These are phyloP conservation scores for Cossypha dichroa DNA, from an alignment of 2,797 vertebrate genomes.

Conservation along the genomic window DNA sequence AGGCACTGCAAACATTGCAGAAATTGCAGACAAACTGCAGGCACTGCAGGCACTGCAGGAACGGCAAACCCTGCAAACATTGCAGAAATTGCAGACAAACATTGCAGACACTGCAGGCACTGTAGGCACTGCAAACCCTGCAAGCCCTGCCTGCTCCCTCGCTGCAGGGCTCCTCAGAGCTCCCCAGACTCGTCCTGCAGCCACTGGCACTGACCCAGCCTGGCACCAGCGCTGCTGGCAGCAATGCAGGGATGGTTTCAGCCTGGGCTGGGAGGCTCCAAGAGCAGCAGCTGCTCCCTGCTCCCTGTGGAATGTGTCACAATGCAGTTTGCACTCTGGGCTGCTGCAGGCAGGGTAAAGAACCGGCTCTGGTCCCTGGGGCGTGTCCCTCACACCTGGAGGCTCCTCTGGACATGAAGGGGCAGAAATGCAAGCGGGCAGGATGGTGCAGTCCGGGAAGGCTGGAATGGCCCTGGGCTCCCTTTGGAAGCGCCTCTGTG, in stretches of 20 bases:
- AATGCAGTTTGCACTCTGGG: background rate
- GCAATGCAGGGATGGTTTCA: fast-evolving
- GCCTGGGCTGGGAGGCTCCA: background rate
- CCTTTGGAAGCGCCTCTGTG: background rate
- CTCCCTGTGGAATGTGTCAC: background rate
- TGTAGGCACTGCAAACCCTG: no score
- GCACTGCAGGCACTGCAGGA: no score
- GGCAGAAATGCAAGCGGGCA: background rate
- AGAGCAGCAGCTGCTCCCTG: background rate
- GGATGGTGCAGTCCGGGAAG: background rate
- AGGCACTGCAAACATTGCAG: no score
- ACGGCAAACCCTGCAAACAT: no score
- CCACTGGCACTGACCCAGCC: no score
- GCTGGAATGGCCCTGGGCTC: background rate
- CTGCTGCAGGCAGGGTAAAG: background rate
- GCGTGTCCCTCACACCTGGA: background rate
- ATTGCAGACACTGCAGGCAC: no score
- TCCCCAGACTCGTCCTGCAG: no score
- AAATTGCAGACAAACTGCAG: no score
- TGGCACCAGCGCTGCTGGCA: background rate
- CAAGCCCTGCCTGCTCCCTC: no score
- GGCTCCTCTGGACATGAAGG: background rate
- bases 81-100: no score
- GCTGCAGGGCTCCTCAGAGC: no score
- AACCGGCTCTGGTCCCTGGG: background rate